These are phyloP conservation scores for Hydropsyche tenuis DNA, from an alignment of 1,140 invertebrate species.

Conservation along the genomic window DNA sequence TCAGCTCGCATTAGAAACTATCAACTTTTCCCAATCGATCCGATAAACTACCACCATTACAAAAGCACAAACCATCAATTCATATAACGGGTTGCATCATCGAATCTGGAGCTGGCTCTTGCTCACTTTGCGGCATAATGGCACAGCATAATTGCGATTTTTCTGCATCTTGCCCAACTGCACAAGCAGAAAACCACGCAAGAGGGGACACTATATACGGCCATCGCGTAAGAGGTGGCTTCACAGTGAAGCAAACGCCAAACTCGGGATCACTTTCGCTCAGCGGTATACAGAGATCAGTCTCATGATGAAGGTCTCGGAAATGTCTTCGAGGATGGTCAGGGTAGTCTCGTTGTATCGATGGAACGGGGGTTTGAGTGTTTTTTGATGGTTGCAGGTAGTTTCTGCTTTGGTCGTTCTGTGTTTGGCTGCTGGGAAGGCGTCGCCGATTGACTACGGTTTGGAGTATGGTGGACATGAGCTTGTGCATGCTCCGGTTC, in stretches of 20 bases:
- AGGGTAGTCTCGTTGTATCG: neutral
- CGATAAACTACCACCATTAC: no score
- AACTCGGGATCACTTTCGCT: neutral
- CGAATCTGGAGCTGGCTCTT: slow-evolving; percentile 1
- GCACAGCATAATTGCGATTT: slow-evolving; percentile 35
- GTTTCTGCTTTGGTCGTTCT: neutral
- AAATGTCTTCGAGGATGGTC: neutral
- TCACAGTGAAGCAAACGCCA: neutral
- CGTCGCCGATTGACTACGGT: slow-evolving; percentile 17
- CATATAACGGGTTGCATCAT: no score
- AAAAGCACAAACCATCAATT: no score
- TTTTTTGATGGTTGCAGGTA: slow-evolving; percentile 10
- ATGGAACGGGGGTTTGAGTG: neutral
- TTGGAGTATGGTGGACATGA: slow-evolving; percentile 30
- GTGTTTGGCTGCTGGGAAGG: neutral
- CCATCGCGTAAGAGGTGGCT: neutral
- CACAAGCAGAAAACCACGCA: no score
- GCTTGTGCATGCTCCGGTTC: slow-evolving; percentile 7
- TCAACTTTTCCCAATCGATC: no score
- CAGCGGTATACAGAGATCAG: no score
- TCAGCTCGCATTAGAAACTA: no score
- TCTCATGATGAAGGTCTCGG: slow-evolving; percentile 25
- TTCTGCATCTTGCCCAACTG: neutral
- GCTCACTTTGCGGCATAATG: neutral
- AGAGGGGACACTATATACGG: slow-evolving; percentile 28